A percentile compares a stretch with the other conserved stretches of the same genome.
Conservation (phyloP, 2,797 vertebrate species). For the Buphagus erythrorhynchus region DNA sequence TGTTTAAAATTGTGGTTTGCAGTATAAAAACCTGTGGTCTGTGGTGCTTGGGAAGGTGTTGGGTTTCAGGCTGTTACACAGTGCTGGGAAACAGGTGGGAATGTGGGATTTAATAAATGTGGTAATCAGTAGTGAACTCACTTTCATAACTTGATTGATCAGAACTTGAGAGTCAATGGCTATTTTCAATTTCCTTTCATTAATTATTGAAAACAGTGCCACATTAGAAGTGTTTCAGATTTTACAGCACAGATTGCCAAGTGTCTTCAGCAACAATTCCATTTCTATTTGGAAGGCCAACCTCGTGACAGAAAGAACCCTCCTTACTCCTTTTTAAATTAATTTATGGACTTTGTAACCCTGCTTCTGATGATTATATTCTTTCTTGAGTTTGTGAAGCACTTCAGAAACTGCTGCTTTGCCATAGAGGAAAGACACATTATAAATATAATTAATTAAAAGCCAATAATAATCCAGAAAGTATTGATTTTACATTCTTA, state of each 20-base stretch:
- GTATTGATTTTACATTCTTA: not conserved
- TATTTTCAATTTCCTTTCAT: constrained; percentile 19
- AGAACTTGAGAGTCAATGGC: not conserved
- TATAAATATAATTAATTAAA: not conserved
- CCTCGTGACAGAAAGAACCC: not conserved
- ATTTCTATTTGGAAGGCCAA: not conserved
- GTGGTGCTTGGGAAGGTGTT: not conserved
- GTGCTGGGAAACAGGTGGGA: not conserved
- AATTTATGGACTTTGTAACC: not conserved
- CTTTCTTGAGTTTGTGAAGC: not conserved
- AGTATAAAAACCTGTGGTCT: not conserved
- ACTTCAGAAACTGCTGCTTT: not conserved
- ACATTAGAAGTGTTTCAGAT: not conserved
- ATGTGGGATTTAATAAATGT: not conserved
- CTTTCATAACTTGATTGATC: not conserved
- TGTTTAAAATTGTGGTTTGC: not conserved
- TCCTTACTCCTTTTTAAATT: not conserved
- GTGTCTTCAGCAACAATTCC: not conserved
- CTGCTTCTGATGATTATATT: not conserved
- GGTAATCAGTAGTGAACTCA: not conserved
- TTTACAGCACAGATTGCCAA: not conserved
- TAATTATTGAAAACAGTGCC: not conserved
- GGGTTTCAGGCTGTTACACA: not conserved
- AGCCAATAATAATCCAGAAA: not conserved
- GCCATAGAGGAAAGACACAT: not conserved